Conservation (phyloP, 1,140 invertebrate species). For the Neodiprion fabricii region DNA sequence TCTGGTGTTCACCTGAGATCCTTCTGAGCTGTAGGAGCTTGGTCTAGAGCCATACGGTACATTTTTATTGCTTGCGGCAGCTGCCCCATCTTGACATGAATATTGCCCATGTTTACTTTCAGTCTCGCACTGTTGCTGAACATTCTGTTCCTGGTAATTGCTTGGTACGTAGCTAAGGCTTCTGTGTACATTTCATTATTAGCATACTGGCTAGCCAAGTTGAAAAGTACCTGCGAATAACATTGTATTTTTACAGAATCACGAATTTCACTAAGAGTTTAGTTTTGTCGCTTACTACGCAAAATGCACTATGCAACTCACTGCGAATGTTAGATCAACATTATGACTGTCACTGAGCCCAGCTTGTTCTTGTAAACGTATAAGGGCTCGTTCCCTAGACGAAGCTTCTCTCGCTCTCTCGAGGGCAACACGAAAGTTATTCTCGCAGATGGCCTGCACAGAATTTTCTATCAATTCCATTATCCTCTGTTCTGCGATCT, state of each 20-base stretch:
- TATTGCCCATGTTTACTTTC: constrained; percentile 98
- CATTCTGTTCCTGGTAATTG: constrained; percentile 84
- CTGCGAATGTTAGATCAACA: constrained; percentile 92
- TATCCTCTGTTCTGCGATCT: constrained; percentile 81
- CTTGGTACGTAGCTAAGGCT: constrained; percentile 93
- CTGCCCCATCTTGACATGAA: constrained; percentile 94
- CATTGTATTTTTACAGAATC: not conserved
- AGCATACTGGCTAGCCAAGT: constrained; percentile 92
- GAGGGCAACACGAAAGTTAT: constrained; percentile 74
- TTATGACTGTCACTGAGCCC: constrained; percentile 88
- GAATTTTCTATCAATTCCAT: constrained; percentile 75
- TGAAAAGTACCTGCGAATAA: constrained; percentile 83
- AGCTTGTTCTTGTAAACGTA: constrained; percentile 88
- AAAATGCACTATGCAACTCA: constrained; percentile 54
- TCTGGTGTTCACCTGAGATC: constrained; percentile 74
- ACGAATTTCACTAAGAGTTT: constrained; percentile 22
- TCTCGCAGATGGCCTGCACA: constrained; percentile 58
- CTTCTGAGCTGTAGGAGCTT: constrained; percentile 91
- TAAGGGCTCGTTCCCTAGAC: constrained; percentile 88
- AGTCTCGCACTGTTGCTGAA: constrained; percentile 89
- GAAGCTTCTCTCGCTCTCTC: constrained; percentile 97
- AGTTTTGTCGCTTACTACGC: constrained; percentile 7
- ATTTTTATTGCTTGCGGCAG: constrained; percentile 96
- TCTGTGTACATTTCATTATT: constrained; percentile 95
- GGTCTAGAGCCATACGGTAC: constrained; percentile 96